Conservation (phyloP, 1,140 invertebrate genomes). For the Trachymyrmex cornetzi region DNA sequence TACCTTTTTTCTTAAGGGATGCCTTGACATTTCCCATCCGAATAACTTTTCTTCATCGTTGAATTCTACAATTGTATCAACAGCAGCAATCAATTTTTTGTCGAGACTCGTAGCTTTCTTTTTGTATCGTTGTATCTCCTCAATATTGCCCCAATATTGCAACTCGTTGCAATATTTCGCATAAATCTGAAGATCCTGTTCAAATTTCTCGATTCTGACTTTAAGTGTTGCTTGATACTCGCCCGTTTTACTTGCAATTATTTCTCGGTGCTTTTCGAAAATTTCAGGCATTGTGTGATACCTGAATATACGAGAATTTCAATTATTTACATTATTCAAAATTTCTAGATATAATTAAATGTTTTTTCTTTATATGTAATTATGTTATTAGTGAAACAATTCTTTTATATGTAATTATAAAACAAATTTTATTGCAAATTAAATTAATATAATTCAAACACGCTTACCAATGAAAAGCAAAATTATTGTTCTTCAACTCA, state of each 20-base stretch:
- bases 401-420: background rate
- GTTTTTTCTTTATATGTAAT: background rate
- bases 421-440: background rate
- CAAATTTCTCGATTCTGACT: conserved; percentile 90
- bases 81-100: conserved; percentile 89
- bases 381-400: background rate
- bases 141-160: conserved; percentile 95
- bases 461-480: conserved; percentile 92
- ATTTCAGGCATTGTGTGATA: conserved; percentile 92
- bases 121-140: conserved; percentile 94
- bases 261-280: conserved; percentile 93
- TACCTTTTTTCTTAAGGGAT: conserved; percentile 93
- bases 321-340: conserved; percentile 5
- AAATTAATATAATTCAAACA: background rate
- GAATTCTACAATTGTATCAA: conserved; percentile 95
- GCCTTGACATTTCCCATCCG: conserved; percentile 95
- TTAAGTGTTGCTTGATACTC: conserved; percentile 95
- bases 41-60: conserved; percentile 97
- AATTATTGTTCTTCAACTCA: conserved; percentile 95
- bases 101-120: conserved; percentile 93
- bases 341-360: background rate
- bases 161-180: conserved; percentile 94
- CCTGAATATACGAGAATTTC: conserved; percentile 69
- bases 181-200: conserved; percentile 93
- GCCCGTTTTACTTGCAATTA: conserved; percentile 93